Base-by-base conservation (phyloP, 2,888 invertebrate genomes). In the Agonopterix alstromeriana region DNA sequence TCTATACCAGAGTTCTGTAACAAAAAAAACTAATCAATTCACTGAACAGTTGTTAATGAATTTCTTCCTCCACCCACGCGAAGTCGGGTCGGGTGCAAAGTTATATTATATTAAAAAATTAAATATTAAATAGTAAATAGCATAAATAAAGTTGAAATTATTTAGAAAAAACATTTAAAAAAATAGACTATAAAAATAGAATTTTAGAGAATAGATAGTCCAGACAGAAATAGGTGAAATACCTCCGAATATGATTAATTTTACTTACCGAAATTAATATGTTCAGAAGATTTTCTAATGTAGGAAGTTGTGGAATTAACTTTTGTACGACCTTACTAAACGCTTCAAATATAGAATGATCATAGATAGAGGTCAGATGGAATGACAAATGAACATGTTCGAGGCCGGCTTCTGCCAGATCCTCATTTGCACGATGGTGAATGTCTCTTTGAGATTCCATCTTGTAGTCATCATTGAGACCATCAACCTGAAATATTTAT, bases 291-390 rank as follows among this genome's bases (percentile, higher is more conserved):
- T 98, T 98, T 90, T 99, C 99, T 74, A 99, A 89, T 2, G 98
- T 97, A 36, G 98, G 97, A 66, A 99, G 90, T 80, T 99, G 99
- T 38, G 98, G 98, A 71, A 99, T 99, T 55, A 99, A 88, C 81
- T 99, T 99, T 81, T 99, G 99, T 47, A 99, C 98, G 54, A 99
- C 99, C 93, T 99, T 99, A 65, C 98, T 98, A 87, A 99, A 99
- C 9, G 99, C 99, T 89, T 99, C 99, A 89, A 99, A 99, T 84
- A 99, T 99, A 58, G 99, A 99, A 85, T 99, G 99, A 84, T 99
- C 99, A 78, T 99, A 99, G 61, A 99, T 99, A 53, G 98, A 99
- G 14, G 99, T 99, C 54, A 99, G 90, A 79, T 99, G 98, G 88
- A 98, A 98, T 71, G 96, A 97, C 48, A 98, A 84, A 74, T 97